Evolutionary conservation across 2,888 invertebrate genomes (phyloP).

Genomic region (Myathropa florea): DNA sequence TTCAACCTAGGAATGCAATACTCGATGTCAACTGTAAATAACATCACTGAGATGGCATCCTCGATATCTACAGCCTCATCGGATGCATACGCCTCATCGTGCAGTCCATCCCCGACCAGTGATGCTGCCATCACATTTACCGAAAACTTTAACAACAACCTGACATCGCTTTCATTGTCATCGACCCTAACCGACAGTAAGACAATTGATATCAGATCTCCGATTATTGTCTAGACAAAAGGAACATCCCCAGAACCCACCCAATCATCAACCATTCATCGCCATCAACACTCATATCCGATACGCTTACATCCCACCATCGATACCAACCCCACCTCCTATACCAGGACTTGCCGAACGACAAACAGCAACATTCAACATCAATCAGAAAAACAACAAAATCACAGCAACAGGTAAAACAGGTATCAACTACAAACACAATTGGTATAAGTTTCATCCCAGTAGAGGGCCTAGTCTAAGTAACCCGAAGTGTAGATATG

Average conservation of each 20-base stretch:
- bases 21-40: slow-evolving; percentile 72
- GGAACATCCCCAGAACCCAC: not conserved
- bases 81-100: slow-evolving; percentile 73
- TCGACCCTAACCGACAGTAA: slow-evolving; percentile 79
- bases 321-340: not conserved
- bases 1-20: slow-evolving; percentile 74
- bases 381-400: not conserved
- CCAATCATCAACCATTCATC: slow-evolving; percentile 2
- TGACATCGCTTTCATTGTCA: slow-evolving; percentile 78
- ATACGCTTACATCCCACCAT: slow-evolving; percentile 5
- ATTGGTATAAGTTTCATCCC: slow-evolving; percentile 58
- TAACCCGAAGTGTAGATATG: not conserved
- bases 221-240: slow-evolving; percentile 77
- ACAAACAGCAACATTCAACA: slow-evolving; percentile 46
- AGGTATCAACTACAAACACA: slow-evolving; percentile 21
- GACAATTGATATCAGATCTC: slow-evolving; percentile 79
- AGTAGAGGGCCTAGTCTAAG: slow-evolving; percentile 16
- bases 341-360: slow-evolving; percentile 31
- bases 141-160: slow-evolving; percentile 75
- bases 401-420: slow-evolving; percentile 17
- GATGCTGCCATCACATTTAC: slow-evolving; percentile 67
- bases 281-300: slow-evolving; percentile 4
- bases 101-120: slow-evolving; percentile 56
- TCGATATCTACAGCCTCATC: slow-evolving; percentile 69
- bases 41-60: slow-evolving; percentile 72